Evolutionary conservation across 2,113 vertebrate genomes (phyloP), one percentile per base, ranked within the genome.

Genomic region (Mirza zaza): DNA sequence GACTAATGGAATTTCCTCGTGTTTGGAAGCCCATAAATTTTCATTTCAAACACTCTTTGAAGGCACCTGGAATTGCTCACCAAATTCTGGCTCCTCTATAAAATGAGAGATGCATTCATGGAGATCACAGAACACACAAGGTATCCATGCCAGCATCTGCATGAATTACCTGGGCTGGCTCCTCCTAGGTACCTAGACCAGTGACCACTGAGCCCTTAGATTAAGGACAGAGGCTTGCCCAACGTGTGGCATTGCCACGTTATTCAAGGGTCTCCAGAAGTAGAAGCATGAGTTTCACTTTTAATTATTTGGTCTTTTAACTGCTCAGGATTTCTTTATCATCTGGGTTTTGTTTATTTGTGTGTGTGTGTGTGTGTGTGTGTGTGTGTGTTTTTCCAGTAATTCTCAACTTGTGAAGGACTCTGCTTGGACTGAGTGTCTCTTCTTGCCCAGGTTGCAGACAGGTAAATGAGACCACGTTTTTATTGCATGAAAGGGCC

Each of bases 71-170:
- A 84, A 79, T 21, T 75, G 42, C 73, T 88, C 20, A 93, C 3
- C 61, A 39, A n/a, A 77, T 91, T 61, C 61, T 36, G 21, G 15
- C 13, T 93, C 88, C 71, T 67, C 87, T 94, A 79, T 85, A 52
- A 94, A 89, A 82, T 17, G 25, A 93, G 32, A 34, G 55, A 36
- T 75, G 17, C 4, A 7, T 81, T 94, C 36, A 25, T 6, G n/a
- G 29, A 70, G 36, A 42, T 83, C 34, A 55, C 6, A 27, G 13
- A 6, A 61, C 4, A 3, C 17, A 4, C 55, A 71, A 63, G 55
- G 59, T 39, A 13, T 42, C 32, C 4, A 15, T 18, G 39, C 3
- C 3, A 7, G 45, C 67, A 13, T 85, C 67, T 48, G 12, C 8
- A 3, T 68, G 7, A 87, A 76, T 63, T 70, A 45, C 50, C 48